Evolutionary conservation across 2,113 vertebrate species (phyloP), one percentile per base, ranked within the genome.

Genomic region (Rallus limicola): DNA sequence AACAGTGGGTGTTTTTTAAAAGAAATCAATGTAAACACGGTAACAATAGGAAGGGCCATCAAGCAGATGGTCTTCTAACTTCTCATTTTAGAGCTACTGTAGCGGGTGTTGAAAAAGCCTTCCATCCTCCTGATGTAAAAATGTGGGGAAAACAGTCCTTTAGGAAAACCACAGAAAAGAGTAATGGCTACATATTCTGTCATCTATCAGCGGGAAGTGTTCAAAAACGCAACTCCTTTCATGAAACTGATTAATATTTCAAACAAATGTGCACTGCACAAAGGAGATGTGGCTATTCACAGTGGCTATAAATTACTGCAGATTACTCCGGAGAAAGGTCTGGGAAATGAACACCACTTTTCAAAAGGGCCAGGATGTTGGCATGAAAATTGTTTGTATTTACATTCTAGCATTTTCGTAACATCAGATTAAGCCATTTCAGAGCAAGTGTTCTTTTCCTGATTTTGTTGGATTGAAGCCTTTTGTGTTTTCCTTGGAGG

Each of bases 51-150:
- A 89, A 95, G 72, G 71, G 52, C 40, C n/a, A 0, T 38, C 19
- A 65, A 94, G 67, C 81, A 93, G 82, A 77, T 77, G 64, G 79
- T 81, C 40, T 71, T 89, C 81, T 94, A 55, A 88, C 31, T 92
- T 86, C 60, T 95, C 81, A 16, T 68, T 93, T 86, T 50, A 65
- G 82, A 95, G 95, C 94, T 96, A 88, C 95, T 58, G 96, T 90
- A 96, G 58, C 92, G 97, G 97, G 97, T 96, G 94, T 92, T 97
- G 94, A 97, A 97, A 97, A 79, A 9, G 31, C 87, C 52, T 93
- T 96, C 87, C 64, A 91, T 65, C 81, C 83, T 92, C 52, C 82
- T 88, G 50, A 76, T 87, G 90, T 71, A 92, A 95, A 93, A 96
- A 95, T 50, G 36, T 86, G 72, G 71, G 71, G 59, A 46, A 95